Conservation (phyloP, 2,113 vertebrate species). For the Neogobius melanostomus region DNA sequence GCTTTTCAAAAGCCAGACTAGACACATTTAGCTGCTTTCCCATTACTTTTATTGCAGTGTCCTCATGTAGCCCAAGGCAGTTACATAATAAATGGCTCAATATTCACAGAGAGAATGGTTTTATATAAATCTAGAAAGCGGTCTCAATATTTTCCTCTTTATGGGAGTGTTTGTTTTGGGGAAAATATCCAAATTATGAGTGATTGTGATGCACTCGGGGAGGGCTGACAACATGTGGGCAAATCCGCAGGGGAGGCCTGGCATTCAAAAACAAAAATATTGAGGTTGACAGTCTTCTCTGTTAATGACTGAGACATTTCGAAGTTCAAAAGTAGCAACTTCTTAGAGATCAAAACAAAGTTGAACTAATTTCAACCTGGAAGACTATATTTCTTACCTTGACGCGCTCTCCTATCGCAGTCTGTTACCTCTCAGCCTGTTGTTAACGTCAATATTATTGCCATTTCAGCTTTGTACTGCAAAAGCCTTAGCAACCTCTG, state of each 20-base stretch:
- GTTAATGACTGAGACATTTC: slow-evolving; percentile 32
- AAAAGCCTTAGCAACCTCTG: no score
- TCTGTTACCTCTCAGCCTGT: no score
- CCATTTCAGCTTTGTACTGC: no score
- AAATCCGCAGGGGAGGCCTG: slow-evolving; percentile 25
- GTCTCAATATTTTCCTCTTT: neutral
- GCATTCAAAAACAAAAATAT: slow-evolving; percentile 29
- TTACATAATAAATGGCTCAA: neutral
- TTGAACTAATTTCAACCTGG: neutral
- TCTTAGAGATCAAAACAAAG: slow-evolving; percentile 2
- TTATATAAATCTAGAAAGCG: neutral
- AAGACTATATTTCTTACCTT: neutral
- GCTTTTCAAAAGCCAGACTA: neutral
- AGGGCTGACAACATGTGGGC: slow-evolving; percentile 13
- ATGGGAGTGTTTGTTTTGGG: slow-evolving; percentile 12
- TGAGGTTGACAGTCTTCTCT: slow-evolving; percentile 46
- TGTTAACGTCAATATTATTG: no score
- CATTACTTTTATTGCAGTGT: neutral
- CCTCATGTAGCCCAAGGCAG: neutral
- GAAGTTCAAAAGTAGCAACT: slow-evolving; percentile 31
- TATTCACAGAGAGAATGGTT: neutral
- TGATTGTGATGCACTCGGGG: slow-evolving; percentile 15
- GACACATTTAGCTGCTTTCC: neutral
- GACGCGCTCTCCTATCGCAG: neutral
- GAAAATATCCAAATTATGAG: slow-evolving; percentile 24